These are phyloP conservation scores for Eubucco bourcierii DNA, from an alignment of 2,113 vertebrate species.

Conservation along the genomic window DNA sequence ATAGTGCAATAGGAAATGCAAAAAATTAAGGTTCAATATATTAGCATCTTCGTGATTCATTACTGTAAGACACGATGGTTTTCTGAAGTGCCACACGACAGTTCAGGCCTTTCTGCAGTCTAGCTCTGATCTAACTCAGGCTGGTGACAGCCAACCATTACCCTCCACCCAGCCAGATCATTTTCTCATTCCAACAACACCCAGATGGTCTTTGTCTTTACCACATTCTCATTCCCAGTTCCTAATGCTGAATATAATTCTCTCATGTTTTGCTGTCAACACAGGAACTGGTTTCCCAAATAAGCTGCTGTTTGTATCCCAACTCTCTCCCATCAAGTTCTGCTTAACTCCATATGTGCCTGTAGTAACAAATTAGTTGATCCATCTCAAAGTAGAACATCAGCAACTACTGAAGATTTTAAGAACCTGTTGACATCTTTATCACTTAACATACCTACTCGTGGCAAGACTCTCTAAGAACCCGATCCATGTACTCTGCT, in stretches of 20 bases:
- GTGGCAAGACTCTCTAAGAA: background rate
- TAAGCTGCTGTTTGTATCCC: background rate
- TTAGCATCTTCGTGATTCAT: background rate
- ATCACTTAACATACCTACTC: background rate
- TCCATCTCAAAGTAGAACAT: background rate
- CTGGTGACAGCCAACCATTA: background rate
- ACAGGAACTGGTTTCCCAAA: background rate
- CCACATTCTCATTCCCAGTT: background rate
- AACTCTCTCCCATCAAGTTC: background rate
- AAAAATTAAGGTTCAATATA: background rate
- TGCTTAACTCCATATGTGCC: background rate
- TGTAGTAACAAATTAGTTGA: background rate
- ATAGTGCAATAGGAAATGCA: background rate
- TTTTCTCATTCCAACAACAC: background rate
- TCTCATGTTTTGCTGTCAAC: background rate
- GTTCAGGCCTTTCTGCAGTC: background rate
- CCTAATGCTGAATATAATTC: background rate
- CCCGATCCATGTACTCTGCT: fast-evolving
- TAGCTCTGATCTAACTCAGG: background rate
- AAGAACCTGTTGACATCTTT: background rate
- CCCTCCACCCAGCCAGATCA: background rate
- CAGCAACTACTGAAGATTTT: background rate
- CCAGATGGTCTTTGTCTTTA: background rate
- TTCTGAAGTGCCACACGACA: background rate
- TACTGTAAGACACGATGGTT: fast-evolving